Evolutionary conservation across 2,113 vertebrate species (phyloP), one percentile per base, ranked within the genome.

Genomic region (Enhydra lutris): DNA sequence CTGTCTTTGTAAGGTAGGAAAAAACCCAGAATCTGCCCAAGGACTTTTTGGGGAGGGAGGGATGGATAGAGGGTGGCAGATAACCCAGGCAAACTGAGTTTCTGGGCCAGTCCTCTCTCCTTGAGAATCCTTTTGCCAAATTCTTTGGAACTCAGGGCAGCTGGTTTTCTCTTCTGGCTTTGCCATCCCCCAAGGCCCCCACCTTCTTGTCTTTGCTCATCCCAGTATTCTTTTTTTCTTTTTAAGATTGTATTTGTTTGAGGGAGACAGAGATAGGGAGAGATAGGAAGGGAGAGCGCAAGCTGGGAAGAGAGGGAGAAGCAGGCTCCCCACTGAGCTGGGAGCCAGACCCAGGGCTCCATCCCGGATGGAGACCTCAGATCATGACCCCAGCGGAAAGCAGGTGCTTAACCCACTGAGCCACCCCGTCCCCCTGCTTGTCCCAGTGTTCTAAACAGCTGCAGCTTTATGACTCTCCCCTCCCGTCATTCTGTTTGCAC

Each of bases 1-100:
- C 65, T 90, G 39, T 94, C 93, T 96, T 97, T 96, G 92, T 97
- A 57, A 92, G 50, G 91, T 65, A 90, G 73, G 23, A 15, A 71
- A 61, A 84, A 90, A 79, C 86, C 86, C 20, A 1, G n/a, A 80
- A 94, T 92, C 92, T 4, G 39, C 79, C 61, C 69, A 81, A 36
- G 92, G 80, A 47, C 20, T 18, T 42, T 88, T 34, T 39, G 89
- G 36, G 34, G 34, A 63, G 59, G 34, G 31, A 63, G 59, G n/a
- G 52, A 3, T n/a, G 73, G 93, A 31, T 29, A 55, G 80, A 93
- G 23, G 10, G 50, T 69, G 67, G 39, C 18, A 14, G 69, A 55
- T 50, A 83, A n/a, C 61, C 18, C 8, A 71, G 52, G 78, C 57
- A 86, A 55, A 61, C 79, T 34, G 59, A 76, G 79, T 82, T 76